Evolutionary conservation across 2,888 invertebrate species (phyloP), one percentile per base, ranked within the genome.

Genomic region (Sarcophaga carnaria): DNA sequence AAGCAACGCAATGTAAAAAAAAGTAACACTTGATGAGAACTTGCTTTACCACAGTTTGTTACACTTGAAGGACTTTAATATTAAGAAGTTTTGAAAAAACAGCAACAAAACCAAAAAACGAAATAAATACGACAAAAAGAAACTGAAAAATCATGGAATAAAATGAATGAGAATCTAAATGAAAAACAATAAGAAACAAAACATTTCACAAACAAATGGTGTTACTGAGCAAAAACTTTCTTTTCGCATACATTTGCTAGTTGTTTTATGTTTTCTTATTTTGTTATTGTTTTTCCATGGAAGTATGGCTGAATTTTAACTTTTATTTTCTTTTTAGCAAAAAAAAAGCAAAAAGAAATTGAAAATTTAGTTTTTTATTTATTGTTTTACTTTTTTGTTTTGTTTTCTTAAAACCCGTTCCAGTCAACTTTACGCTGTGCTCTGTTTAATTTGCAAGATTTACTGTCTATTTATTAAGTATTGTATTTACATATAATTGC

Each of bases 401-500:
- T 37, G 62, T 59, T 37, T 67, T 37, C 8, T 37, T 37, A 37
- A 8, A 37, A 0, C 37, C 37, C 37, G 8, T 37, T 37, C 37
- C 37, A 37, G 37, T 37, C 37, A 37, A 37, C 37, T 37, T 37
- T 37, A 37, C 25, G 45, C 67, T 54, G 20, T 49, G 45, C 60
- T 54, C 47, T 63, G 63, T 66, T 14, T n/a, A 54, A 14, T 54
- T 14, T 27, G 37, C 12, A 70, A 20, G 12, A 60, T 71, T 76
- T 59, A 64, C n/a, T 78, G 64, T n/a, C 17, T 62, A 66, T 84
- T 85, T 76, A 54, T 80, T 76, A 80, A 71, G 27, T 75, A 77
- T 77, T 71, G 27, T 75, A 77, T 77, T 75, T 60, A 62, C 67
- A 76, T 79, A 83, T 80, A 72, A 86, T 83, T 80, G 83, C 79